Conservation (phyloP, 2,797 vertebrate genomes). For the Neosalanx taihuensis region DNA sequence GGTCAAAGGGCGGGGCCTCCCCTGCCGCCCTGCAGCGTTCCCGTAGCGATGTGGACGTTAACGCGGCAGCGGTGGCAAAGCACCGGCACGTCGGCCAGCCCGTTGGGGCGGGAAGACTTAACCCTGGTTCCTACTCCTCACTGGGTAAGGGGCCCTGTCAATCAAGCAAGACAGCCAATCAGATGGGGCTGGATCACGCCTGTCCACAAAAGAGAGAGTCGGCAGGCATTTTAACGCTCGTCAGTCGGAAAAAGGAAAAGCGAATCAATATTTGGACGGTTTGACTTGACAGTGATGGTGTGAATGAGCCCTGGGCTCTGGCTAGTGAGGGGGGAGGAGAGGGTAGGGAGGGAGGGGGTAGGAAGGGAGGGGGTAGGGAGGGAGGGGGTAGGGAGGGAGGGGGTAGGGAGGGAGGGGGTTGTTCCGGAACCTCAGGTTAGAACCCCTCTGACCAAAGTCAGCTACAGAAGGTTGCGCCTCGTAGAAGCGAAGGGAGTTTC, state of each 20-base stretch:
- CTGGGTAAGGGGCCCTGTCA: slow-evolving; percentile 81
- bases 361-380: no score
- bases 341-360: no score
- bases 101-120: slow-evolving; percentile 73
- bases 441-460: not conserved
- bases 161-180: slow-evolving; percentile 37
- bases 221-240: slow-evolving; percentile 8
- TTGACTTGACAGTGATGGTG: not conserved
- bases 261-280: not conserved
- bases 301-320: not conserved
- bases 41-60: slow-evolving; percentile 94
- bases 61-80: slow-evolving; percentile 90
- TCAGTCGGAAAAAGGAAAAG: not conserved
- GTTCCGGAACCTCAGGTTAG: not conserved
- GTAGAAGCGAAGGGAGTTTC: not conserved
- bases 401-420: not conserved
- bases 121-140: slow-evolving; percentile 88
- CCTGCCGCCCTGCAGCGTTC: slow-evolving; percentile 87
- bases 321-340: not conserved
- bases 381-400: no score
- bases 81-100: slow-evolving; percentile 81
- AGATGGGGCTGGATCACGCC: slow-evolving; percentile 13
- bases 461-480: not conserved
- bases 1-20: slow-evolving; percentile 75
- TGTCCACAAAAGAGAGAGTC: slow-evolving; percentile 35